A percentile compares a stretch with the other conserved stretches of the same genome.
phyloP scores from a whole-genome alignment of 2,888 invertebrate species.

The Anthoptus insignis region DNA sequence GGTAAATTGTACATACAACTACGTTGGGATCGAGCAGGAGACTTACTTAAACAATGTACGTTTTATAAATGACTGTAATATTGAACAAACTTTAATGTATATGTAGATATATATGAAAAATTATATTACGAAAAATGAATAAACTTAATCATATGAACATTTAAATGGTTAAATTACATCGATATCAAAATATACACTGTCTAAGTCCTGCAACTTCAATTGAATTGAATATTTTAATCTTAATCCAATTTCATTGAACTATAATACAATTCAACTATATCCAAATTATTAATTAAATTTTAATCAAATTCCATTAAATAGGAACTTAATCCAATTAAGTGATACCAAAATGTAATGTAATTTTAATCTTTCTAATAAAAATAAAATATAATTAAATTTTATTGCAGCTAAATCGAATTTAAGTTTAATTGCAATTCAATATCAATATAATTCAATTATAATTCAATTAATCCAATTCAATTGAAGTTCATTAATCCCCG shows the following conservation, averaged over 20 bases:
- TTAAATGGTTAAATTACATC: background rate
- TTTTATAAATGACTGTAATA: background rate
- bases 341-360: too few species aligned
- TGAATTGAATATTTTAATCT: too few species aligned
- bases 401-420: background rate
- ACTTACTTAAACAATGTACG: background rate
- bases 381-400: background rate
- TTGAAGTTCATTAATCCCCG: slow-evolving; percentile 41
- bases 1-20: slow-evolving; percentile 34
- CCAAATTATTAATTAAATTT: too few species aligned
- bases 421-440: slow-evolving; percentile 1
- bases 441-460: background rate
- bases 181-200: background rate
- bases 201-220: background rate
- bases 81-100: background rate
- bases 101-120: too few species aligned
- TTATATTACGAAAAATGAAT: too few species aligned
- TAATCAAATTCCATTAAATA: too few species aligned
- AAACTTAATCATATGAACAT: too few species aligned
- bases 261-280: too few species aligned
- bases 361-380: too few species aligned
- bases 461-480: background rate
- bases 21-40: slow-evolving; percentile 18
- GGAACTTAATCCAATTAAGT: too few species aligned
- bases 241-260: too few species aligned